Conservation (phyloP, 2,113 vertebrate genomes). For the Gavia stellata region DNA sequence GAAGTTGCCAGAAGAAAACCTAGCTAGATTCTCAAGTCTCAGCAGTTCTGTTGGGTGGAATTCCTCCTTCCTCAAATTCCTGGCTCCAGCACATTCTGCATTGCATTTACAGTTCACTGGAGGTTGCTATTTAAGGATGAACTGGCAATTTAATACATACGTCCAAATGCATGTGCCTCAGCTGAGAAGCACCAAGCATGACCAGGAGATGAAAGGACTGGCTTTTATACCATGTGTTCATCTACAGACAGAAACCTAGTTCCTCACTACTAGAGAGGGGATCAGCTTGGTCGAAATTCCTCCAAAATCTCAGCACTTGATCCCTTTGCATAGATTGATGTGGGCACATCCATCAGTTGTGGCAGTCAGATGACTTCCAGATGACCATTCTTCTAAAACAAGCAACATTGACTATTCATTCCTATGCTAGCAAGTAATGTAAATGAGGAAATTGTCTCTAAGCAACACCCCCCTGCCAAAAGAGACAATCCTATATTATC, state of each 20-base stretch:
- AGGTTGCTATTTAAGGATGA: conserved; percentile 33
- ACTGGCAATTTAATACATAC: not conserved
- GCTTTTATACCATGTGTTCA: not conserved
- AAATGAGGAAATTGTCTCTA: not conserved
- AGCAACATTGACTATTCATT: not conserved
- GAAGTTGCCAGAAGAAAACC: conserved; percentile 8
- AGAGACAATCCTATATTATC: not conserved
- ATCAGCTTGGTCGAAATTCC: not conserved
- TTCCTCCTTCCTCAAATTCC: conserved; percentile 30
- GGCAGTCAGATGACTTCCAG: not conserved
- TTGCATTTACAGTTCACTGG: not conserved
- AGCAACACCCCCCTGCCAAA: not conserved
- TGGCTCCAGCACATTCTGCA: not conserved
- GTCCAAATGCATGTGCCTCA: not conserved
- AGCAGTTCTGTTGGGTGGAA: not conserved
- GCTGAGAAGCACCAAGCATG: not conserved
- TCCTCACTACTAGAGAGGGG: not conserved
- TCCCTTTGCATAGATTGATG: not conserved
- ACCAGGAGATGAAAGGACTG: not conserved
- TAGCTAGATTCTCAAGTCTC: conserved; percentile 12
- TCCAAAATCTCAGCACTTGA: not conserved
- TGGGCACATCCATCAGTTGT: not conserved
- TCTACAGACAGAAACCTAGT: not conserved
- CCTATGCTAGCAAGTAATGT: not conserved
- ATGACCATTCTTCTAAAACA: rapidly evolving